phyloP scores from a whole-genome alignment of 2,888 invertebrate genomes.

The Leucophenga maculata region DNA sequence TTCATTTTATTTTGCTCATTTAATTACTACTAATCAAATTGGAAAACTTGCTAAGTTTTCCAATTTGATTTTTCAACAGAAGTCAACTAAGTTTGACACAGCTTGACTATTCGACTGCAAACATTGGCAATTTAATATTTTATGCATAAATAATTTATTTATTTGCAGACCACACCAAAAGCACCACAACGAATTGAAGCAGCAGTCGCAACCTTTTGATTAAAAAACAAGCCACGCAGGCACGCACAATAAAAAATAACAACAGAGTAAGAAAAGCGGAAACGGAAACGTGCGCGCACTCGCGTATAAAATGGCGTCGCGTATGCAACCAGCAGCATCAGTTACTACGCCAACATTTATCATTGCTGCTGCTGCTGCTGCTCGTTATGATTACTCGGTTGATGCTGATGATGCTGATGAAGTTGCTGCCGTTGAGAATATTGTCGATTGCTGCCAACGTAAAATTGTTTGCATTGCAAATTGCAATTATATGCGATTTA shows the following conservation, averaged over 20 bases:
- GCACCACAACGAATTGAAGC: not conserved
- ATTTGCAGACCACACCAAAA: not conserved
- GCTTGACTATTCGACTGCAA: not conserved
- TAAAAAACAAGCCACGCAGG: not conserved
- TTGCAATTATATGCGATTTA: conserved; percentile 55
- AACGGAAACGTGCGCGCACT: not conserved
- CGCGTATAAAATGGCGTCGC: not conserved
- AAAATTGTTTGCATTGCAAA: conserved; percentile 53
- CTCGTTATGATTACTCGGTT: too few species aligned
- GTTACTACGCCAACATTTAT: too few species aligned
- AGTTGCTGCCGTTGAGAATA: conserved; percentile 30
- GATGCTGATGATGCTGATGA: not conserved
- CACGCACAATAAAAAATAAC: not conserved
- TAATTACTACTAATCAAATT: too few species aligned
- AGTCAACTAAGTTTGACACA: too few species aligned
- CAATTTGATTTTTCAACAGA: not conserved
- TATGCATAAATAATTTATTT: conserved; percentile 19
- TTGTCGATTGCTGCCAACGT: conserved; percentile 24
- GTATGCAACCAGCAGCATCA: conserved; percentile 7
- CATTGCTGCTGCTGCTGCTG: not conserved
- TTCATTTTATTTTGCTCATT: conserved; percentile 16
- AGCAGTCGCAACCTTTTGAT: not conserved
- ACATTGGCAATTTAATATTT: conserved; percentile 2
- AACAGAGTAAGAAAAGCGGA: not conserved
- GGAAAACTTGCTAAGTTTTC: not conserved